Conservation (phyloP, 2,113 vertebrate genomes). For the Notarius quadriscutis region DNA sequence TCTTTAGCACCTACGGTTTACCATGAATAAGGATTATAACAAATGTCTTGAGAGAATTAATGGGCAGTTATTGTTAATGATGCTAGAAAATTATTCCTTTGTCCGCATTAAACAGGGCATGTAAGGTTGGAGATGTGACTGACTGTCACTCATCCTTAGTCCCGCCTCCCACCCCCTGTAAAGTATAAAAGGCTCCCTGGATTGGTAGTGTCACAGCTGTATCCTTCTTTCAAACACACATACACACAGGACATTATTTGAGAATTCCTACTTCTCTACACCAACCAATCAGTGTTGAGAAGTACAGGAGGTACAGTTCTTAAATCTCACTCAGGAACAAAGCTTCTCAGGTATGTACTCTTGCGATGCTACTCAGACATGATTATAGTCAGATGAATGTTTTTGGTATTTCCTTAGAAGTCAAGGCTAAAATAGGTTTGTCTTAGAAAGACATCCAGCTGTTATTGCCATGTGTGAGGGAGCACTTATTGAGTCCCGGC, state of each 20-base stretch:
- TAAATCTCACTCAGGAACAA: not conserved
- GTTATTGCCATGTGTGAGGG: not conserved
- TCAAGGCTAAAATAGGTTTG: not conserved
- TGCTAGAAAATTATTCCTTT: conserved; percentile 33
- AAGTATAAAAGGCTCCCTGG: conserved; percentile 68
- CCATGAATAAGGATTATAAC: conserved; percentile 4
- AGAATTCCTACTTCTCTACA: conserved; percentile 10
- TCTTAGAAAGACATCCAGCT: not conserved
- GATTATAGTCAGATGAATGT: not conserved
- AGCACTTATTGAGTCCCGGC: not conserved
- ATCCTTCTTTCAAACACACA: conserved; percentile 36
- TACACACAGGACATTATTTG: conserved; percentile 21
- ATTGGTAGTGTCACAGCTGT: conserved; percentile 64
- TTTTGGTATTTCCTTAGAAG: conserved; percentile 12
- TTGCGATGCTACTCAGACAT: conserved; percentile 1
- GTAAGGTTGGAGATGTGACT: conserved; percentile 48
- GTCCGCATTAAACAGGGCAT: conserved; percentile 33
- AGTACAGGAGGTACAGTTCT: conserved; percentile 11
- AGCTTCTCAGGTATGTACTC: conserved; percentile 42
- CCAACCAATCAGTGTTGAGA: conserved; percentile 1
- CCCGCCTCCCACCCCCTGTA: conserved; percentile 55
- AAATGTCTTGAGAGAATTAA: conserved; percentile 24
- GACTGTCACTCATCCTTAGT: conserved; percentile 51
- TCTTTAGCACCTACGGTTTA: too few species aligned
- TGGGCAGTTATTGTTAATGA: conserved; percentile 30